Base-by-base conservation (phyloP, 2,888 invertebrate genomes). In the Pachliopta kotzebuea region DNA sequence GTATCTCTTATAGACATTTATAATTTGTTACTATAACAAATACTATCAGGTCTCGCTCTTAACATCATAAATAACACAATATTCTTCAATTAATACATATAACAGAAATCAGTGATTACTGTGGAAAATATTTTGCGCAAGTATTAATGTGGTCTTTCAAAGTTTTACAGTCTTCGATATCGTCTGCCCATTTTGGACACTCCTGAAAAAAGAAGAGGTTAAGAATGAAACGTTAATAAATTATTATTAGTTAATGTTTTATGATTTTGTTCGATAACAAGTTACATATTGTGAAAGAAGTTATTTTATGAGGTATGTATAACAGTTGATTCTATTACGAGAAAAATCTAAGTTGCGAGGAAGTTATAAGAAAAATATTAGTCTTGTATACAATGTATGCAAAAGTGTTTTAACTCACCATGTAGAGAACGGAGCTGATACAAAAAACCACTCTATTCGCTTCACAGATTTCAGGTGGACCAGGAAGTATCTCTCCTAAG, bases 391-490 rank as follows among this genome's bases (percentile, higher is more conserved):
- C 17, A 18, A 14, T 42, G 2, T 2, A 14, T 23, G n/a, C 8
- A 17, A 31, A 57, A 67, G 74, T 24, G 20, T 56, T 57, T 53
- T 56, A 26, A 73, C 78, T 80, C 67, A 84, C 80, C 62, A 70
- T 66, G 57, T 88, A 79, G 9, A 84, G 53, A 1, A 72, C 70
- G 8, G 76, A 71, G 53, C 74, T 75, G 9, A 80, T 56, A 60
- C 90, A 90, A 60, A 81, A 74, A 21, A 83, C 75, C 0, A 88
- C 66, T 69, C 76, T 81, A 37, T 80, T 80, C 0, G 79, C 76
- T 4, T 81, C 81, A 57, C 90, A 90, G 0, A 81, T 67, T 6
- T 78, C 71, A 0, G 81, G 80, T 0, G 81, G 81, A 7, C 81
- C 81, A 0, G 80, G 79, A 0, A 82, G 65, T 0, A 71, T 71